Evolutionary conservation across 2,888 invertebrate species (phyloP).

Genomic region (Leucoptera coffeella): DNA sequence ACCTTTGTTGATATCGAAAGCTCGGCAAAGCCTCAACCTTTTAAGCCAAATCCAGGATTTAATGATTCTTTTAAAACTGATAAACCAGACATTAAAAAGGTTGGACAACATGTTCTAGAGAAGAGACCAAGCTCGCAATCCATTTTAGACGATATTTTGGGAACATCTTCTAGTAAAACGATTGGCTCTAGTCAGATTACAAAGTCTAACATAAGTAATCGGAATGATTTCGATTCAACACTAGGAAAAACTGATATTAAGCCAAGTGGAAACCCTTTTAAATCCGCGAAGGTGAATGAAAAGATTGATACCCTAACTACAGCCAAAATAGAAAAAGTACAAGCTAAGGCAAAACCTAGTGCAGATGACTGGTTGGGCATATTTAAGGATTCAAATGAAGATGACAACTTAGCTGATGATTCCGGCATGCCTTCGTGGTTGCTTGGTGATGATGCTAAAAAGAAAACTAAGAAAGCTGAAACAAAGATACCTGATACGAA

Average conservation of each 20-base stretch:
- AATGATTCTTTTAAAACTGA: no score
- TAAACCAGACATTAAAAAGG: slow-evolving; percentile 24
- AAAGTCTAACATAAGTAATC: slow-evolving; percentile 19
- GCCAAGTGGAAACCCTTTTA: slow-evolving; percentile 11
- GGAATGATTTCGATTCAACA: slow-evolving; percentile 28
- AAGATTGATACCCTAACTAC: slow-evolving; percentile 11
- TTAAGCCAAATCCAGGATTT: no score
- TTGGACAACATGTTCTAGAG: slow-evolving; percentile 16
- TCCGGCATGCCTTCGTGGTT: slow-evolving; percentile 36
- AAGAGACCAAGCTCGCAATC: slow-evolving; percentile 37
- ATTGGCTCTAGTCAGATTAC: slow-evolving; percentile 11
- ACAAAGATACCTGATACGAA: slow-evolving; percentile 8
- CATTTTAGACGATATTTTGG: slow-evolving; percentile 50
- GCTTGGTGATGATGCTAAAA: slow-evolving; percentile 19
- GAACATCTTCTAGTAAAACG: slow-evolving; percentile 26
- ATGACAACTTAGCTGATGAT: slow-evolving; percentile 15
- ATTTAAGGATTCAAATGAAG: slow-evolving; percentile 26
- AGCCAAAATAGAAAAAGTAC: slow-evolving; percentile 13
- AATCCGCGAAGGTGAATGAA: slow-evolving; percentile 12
- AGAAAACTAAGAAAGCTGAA: slow-evolving; percentile 15
- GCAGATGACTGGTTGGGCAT: slow-evolving; percentile 45
- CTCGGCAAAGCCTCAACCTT: no score
- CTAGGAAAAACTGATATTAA: slow-evolving; percentile 22
- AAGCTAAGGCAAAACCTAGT: slow-evolving; percentile 18
- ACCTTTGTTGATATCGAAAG: no score